phyloP scores from a whole-genome alignment of 2,113 vertebrate genomes.

The Pycnonotus jocosus region DNA sequence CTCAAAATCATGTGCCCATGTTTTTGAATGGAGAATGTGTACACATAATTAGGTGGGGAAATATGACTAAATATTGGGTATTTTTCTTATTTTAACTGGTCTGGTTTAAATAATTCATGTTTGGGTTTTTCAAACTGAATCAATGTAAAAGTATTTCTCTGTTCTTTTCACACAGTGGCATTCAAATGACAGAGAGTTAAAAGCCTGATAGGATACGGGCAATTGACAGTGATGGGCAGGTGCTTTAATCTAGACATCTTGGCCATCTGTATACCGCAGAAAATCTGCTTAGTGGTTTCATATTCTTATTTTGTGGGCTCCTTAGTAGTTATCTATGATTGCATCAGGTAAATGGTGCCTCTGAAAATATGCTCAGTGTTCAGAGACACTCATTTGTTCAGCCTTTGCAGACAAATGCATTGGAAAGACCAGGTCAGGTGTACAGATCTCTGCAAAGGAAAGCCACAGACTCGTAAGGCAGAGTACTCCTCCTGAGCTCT shows the following conservation, averaged over 20 bases:
- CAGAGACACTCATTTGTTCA: neutral
- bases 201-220: neutral
- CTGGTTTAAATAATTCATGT: neutral
- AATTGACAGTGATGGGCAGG: neutral
- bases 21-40: neutral
- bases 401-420: neutral
- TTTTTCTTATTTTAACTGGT: neutral
- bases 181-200: neutral
- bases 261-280: neutral
- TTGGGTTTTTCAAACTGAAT: neutral
- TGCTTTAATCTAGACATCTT: neutral
- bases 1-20: fast-evolving
- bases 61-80: neutral
- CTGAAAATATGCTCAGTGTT: neutral
- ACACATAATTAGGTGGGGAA: neutral
- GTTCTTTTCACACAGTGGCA: neutral
- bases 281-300: neutral
- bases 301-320: neutral
- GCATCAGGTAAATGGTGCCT: neutral
- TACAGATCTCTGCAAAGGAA: neutral
- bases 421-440: neutral
- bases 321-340: neutral
- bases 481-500: neutral
- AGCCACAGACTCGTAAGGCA: neutral
- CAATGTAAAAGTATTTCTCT: neutral